Base-by-base conservation (phyloP, 2,113 vertebrate genomes). In the Propithecus coquereli region DNA sequence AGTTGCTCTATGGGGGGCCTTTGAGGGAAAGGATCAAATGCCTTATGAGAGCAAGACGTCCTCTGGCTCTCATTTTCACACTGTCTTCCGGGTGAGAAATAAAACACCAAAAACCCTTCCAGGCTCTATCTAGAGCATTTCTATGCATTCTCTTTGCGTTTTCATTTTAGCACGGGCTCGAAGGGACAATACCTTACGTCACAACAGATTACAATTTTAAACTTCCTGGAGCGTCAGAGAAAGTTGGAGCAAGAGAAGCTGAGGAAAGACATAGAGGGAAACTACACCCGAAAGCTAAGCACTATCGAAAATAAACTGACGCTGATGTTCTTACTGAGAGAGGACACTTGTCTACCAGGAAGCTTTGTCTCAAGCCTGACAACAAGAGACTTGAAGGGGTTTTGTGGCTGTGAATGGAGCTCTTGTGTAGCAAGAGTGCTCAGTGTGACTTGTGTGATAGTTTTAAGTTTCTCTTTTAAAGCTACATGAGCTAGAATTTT, bases 141-240 rank as follows among this genome's bases (percentile, higher is more conserved):
- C 65, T 34, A 17, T 59, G 27, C 50, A 4, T 89, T 45, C 27
- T 84, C 91, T 87, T 43, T 81, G 59, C 81, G 81, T 93, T 98
- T 96, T 96, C 74, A 27, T 98, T 98, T 18, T 98, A 99, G 99
- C 86, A 94, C 8, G 99, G 98, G 76, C 92, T 98, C 1, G 98
- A 99, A 32, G 99, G 99, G 4, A 99, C 99, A 17, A 97, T 98
- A n/a, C 99, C 99, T 0, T 99, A 99, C 0, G 86, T 99, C 87
- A 99, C 99, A 0, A 98, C 99, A 0, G 99, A 99, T 91, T 99
- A 99, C 96, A 99, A 99, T 79, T 99, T 99, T 84, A 98, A 98
- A 6, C 89, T 80, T 98, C 99, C 77, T 74, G 98, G 18, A 99
- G 99, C 97, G 4, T 98, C 99, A 22, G 99, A 99, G 85, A 99